Base-by-base conservation (phyloP, 2,113 vertebrate genomes). In the Paramisgurnus dabryanus region DNA sequence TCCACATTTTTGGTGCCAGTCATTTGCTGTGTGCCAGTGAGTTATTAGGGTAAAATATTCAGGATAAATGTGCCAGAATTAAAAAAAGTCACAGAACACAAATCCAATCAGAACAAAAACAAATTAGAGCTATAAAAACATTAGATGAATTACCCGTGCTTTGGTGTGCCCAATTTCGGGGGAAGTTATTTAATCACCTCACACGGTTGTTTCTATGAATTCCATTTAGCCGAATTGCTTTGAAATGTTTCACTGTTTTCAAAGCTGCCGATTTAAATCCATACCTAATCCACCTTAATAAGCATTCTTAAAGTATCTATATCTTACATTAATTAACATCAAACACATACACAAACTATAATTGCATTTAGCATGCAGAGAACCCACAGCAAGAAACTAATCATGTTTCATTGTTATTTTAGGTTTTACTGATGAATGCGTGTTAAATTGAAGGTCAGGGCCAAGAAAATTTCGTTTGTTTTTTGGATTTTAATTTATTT, bases 61-160 rank as follows among this genome's bases (percentile, higher is more conserved):
- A 57, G 7, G 43, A 60, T 34, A 79, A 45, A 68, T 78, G 27
- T 55, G 49, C 13, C 45, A 57, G 45, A 50, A 34, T 81, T 78
- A 43, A 66, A 78, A 76, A 71, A 78, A 45, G 41, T 50, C 1
- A 10, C 43, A 60, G 45, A 66, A 73, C 53, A 58, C 55, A 40
- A 17, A 27, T 43, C 50, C 43, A 76, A 81, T 80, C 67, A 83
- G 61, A 15, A 57, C 22, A 65, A 70, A 81, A 71, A 76, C 64
- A 68, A 87, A 78, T 83, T 61, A 80, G 40, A 74, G 15, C 70
- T 22, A 47, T 47, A 58, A 47, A 70, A 77, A 50, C 47, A 12
- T n/a, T 57, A 49, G 5, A 43, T 82, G 27, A 70, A 78, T 65
- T 77, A 78, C 49, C 60, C 68, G 68, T 68, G 75, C 64, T 68